These are phyloP conservation scores for Chelmon rostratus DNA, from an alignment of 2,797 vertebrate genomes.

Conservation along the genomic window DNA sequence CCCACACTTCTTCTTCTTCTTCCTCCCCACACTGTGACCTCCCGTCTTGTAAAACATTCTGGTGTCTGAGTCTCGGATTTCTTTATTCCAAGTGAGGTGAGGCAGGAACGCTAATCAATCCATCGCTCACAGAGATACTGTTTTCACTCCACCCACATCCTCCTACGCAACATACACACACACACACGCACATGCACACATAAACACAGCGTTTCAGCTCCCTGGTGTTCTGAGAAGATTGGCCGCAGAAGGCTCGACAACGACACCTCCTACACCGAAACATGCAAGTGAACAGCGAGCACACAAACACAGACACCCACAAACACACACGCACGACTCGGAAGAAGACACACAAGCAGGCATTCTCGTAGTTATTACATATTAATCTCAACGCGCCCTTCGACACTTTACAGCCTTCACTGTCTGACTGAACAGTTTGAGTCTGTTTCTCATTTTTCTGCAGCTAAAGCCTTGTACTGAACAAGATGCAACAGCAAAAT, in stretches of 20 bases:
- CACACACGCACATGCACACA: slow-evolving; percentile 43
- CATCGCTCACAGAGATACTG: slow-evolving; percentile 54
- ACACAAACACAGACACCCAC: slow-evolving; percentile 59
- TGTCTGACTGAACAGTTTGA: slow-evolving; percentile 28
- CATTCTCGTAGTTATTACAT: not conserved
- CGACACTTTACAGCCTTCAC: slow-evolving; percentile 35
- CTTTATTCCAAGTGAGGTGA: slow-evolving; percentile 36
- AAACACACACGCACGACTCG: slow-evolving; percentile 14
- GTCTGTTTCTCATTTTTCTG: not conserved
- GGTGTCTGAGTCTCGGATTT: slow-evolving; percentile 33
- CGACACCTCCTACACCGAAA: slow-evolving; percentile 82
- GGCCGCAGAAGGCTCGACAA: slow-evolving; percentile 79
- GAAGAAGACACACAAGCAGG: slow-evolving; percentile 8
- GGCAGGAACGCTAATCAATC: slow-evolving; percentile 64
- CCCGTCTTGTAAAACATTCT: slow-evolving; percentile 20
- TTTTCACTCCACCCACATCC: slow-evolving; percentile 74
- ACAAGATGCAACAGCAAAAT: slow-evolving; percentile 3
- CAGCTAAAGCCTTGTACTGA: not conserved
- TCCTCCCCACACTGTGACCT: slow-evolving; percentile 19
- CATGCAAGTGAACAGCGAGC: slow-evolving; percentile 76
- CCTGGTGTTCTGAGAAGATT: slow-evolving; percentile 71
- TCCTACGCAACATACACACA: slow-evolving; percentile 67
- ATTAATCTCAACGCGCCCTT: slow-evolving; percentile 30
- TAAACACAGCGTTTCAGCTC: slow-evolving; percentile 55
- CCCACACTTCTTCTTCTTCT: not conserved